Base-by-base conservation (phyloP, 1,140 invertebrate genomes). In the Paraescarpia echinospica region DNA sequence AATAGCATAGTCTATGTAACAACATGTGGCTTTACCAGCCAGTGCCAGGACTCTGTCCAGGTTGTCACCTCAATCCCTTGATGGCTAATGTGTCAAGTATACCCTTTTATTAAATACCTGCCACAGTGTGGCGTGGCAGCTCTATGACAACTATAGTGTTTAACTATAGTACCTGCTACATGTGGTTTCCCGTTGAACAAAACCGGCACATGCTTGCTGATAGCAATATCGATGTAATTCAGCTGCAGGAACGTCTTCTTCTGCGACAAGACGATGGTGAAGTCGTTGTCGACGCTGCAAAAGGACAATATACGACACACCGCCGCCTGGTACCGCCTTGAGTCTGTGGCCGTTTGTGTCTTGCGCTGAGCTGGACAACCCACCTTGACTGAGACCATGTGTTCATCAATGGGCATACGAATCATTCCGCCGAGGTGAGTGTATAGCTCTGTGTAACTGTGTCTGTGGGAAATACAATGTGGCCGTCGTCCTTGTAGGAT, bases 271-370 rank as follows among this genome's bases (percentile, higher is more conserved):
- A 9, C 48, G 51, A 33, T 34, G n/a, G 34, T 93, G 93, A 34
- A 92, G 93, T 59, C 92, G 92, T 31, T 27, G 91, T 51, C 93
- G 92, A 31, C 90, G 77, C 18, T 89, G 89, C 18, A 91, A 41
- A 35, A 93, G 91, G 35, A 93, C 77, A 41, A 90, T 48, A 89
- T 92, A 93, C 41, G 91, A 89, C 35, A 31, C 77, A 88, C 51
- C 27, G 59, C 59, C 22, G 59, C 22, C 59, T 77, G 59, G 59
- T 77, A 77, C 59, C 22, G 59, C 22, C 14, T 12, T 77, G 22
- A 27, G 22, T 77, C 59, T 6, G 12, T 77, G 59, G 59, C 14
- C 22, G 59, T 77, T 77, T 77, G 59, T 31, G 22, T 77, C 9
- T 77, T 77, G 9, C 59, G 59, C 18, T 77, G 18, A 77, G 59